phyloP scores from a whole-genome alignment of 2,888 invertebrate genomes.

The Orchesella flavescens region DNA sequence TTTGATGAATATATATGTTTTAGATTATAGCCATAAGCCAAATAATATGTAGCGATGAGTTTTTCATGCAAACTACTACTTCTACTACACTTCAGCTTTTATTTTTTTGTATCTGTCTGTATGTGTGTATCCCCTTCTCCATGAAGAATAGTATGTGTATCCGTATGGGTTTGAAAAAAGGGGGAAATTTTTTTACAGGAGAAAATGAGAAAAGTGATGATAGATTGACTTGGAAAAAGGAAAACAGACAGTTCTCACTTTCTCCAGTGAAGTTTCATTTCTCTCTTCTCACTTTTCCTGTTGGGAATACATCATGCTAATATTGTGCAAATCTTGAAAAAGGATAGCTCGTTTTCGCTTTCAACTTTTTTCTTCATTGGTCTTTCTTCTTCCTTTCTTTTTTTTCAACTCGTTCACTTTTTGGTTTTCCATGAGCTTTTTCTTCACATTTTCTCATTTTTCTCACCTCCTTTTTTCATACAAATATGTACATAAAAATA shows the following conservation, averaged over 20 bases:
- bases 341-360: constrained; percentile 6
- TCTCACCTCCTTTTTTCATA: constrained; percentile 28
- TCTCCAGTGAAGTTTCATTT: constrained; percentile 52
- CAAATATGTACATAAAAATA: constrained; percentile 28
- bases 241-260: constrained; percentile 59
- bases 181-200: constrained; percentile 16
- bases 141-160: neutral
- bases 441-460: constrained; percentile 42
- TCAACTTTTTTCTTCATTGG: constrained; percentile 2
- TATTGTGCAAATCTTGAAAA: constrained; percentile 54
- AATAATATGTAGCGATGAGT: neutral
- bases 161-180: too few relatives aligned
- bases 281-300: constrained; percentile 47
- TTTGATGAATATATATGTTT: constrained; percentile 24
- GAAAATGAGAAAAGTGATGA: constrained; percentile 61
- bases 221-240: constrained; percentile 52
- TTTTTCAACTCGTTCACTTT: constrained; percentile 38
- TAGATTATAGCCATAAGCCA: constrained; percentile 24
- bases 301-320: constrained; percentile 59
- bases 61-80: neutral
- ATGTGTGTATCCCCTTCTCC: constrained; percentile 4
- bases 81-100: too few relatives aligned
- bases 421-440: constrained; percentile 43
- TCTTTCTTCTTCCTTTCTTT: constrained; percentile 3
- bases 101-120: neutral